Evolutionary conservation across 2,113 vertebrate genomes (phyloP).

Genomic region (Cyprinus carpio): DNA sequence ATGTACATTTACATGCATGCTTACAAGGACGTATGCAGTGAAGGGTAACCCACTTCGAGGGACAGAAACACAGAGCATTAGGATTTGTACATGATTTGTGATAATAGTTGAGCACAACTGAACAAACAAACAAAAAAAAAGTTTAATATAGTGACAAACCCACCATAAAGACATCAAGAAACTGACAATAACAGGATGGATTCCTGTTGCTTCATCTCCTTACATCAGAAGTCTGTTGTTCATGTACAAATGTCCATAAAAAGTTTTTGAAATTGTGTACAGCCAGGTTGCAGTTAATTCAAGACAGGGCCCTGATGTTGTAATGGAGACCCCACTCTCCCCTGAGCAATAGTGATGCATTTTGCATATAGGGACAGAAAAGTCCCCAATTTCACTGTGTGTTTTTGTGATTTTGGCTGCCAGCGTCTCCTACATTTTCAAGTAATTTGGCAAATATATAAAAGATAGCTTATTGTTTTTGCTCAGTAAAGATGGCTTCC

Average conservation of each 20-base stretch:
- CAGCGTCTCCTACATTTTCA: constrained; percentile 81
- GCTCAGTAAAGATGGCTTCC: constrained; percentile 77
- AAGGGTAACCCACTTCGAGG: constrained; percentile 55
- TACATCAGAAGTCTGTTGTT: constrained; percentile 25
- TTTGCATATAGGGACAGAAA: constrained; percentile 69
- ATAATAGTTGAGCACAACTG: constrained; percentile 28
- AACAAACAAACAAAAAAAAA: constrained; percentile 10
- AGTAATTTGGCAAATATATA: constrained; percentile 86
- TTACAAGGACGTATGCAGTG: constrained; percentile 67
- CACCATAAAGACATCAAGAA: constrained; percentile 23
- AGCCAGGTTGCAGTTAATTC: constrained; percentile 59
- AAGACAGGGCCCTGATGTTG: constrained; percentile 57
- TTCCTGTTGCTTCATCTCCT: constrained; percentile 24
- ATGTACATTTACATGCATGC: constrained; percentile 77
- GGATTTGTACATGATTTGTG: constrained; percentile 42
- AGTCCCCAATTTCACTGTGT: constrained; percentile 62
- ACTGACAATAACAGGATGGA: constrained; percentile 17
- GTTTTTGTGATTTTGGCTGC: constrained; percentile 75
- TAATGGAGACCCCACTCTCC: constrained; percentile 56
- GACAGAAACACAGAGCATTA: constrained; percentile 52
- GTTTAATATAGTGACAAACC: constrained; percentile 14
- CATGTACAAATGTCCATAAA: constrained; percentile 44
- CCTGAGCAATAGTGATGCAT: constrained; percentile 73
- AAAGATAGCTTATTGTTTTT: constrained; percentile 81
- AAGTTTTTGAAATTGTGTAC: constrained; percentile 60